Percentiles rank a stretch among this genome's conserved stretches.
Conservation (phyloP, 2,113 vertebrate genomes). For the Aptenodytes forsteri region DNA sequence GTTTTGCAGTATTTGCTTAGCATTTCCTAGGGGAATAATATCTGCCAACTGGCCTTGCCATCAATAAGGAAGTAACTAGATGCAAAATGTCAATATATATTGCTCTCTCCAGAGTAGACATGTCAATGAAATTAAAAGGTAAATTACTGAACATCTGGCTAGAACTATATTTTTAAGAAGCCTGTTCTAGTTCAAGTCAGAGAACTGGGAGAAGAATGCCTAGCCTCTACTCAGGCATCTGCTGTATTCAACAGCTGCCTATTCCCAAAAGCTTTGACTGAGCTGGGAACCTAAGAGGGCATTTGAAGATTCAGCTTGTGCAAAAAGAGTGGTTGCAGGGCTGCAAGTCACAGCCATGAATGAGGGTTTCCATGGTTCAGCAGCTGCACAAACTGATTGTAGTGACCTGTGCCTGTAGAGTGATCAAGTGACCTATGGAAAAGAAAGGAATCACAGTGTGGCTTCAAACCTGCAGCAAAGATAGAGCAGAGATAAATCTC, state of each 20-base stretch:
- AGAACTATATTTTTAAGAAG: not conserved
- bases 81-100: constrained; percentile 28
- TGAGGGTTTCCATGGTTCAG: not conserved
- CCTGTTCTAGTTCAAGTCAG: not conserved
- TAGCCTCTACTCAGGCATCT: not conserved
- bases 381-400: not conserved
- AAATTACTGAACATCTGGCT: constrained; percentile 16
- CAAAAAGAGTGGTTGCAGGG: not conserved
- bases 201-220: not conserved
- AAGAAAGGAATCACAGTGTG: not conserved
- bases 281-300: not conserved
- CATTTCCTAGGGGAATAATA: constrained; percentile 12
- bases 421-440: not conserved
- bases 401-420: not conserved
- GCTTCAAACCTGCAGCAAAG: not conserved
- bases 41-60: not conserved
- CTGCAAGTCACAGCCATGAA: not conserved
- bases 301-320: not conserved
- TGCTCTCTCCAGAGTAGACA: not conserved
- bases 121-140: constrained; percentile 32
- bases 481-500: not conserved
- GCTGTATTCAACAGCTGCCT: not conserved
- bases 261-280: not conserved
- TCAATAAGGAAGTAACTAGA: constrained; percentile 20
- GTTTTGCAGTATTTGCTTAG: constrained; percentile 16